These are phyloP conservation scores for Mimachlamys varia DNA, from an alignment of 2,888 invertebrate genomes.

Conservation along the genomic window DNA sequence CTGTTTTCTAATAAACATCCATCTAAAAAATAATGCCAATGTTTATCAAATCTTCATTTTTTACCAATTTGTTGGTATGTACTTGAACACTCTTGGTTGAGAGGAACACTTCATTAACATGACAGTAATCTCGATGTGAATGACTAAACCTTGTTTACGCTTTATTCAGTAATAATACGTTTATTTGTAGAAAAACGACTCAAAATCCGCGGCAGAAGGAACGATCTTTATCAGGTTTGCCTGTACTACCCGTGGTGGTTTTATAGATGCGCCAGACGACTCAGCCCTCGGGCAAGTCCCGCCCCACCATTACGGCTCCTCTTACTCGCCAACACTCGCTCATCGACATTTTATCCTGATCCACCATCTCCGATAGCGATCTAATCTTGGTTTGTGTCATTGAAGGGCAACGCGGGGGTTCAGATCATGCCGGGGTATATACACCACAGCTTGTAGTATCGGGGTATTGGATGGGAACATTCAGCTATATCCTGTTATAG, in stretches of 20 bases:
- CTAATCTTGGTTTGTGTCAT: background rate
- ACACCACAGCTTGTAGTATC: background rate
- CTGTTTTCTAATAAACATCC: no score
- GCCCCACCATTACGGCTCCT: background rate
- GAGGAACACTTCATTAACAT: background rate
- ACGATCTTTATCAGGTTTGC: background rate
- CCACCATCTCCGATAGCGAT: slow-evolving; percentile 20
- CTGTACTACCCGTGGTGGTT: background rate
- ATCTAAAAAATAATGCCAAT: no score
- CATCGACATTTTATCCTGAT: background rate
- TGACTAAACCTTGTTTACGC: background rate
- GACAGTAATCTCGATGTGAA: background rate
- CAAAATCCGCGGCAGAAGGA: background rate
- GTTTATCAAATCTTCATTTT: no score
- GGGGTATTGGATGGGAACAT: background rate
- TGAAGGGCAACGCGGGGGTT: background rate
- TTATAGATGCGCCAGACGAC: background rate
- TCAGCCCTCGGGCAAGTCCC: background rate
- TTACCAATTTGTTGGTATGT: background rate
- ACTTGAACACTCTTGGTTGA: background rate
- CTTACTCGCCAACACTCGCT: background rate
- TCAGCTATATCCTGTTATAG: background rate
- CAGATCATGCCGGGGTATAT: background rate
- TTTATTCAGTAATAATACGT: background rate
- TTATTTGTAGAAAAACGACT: background rate